A percentile compares a stretch with the other conserved stretches of the same genome.
These are phyloP conservation scores for Callinectes sapidus DNA, from an alignment of 2,888 invertebrate species.

Conservation along the genomic window DNA sequence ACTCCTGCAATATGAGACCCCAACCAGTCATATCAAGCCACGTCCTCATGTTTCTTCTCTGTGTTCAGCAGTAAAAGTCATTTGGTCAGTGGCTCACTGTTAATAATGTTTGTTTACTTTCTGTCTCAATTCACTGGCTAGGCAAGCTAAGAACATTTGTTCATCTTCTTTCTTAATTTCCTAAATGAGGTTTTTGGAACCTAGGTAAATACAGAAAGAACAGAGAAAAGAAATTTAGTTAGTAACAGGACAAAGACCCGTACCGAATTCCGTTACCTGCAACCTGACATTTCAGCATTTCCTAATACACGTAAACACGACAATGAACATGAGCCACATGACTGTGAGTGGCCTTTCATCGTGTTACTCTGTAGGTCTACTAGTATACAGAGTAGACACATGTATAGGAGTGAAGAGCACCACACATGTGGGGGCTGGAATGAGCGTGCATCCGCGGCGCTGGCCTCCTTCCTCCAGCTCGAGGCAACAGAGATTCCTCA, in stretches of 20 bases:
- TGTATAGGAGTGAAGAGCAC: background rate
- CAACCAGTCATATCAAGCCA: background rate
- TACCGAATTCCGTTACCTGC: background rate
- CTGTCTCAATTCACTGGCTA: background rate
- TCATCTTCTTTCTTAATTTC: background rate
- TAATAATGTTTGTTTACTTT: background rate
- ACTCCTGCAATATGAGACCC: background rate
- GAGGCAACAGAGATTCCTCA: background rate
- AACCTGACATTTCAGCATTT: background rate
- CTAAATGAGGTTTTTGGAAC: background rate
- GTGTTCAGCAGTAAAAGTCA: background rate
- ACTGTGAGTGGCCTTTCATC: background rate
- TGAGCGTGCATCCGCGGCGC: background rate
- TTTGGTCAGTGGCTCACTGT: background rate
- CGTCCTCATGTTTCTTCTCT: background rate
- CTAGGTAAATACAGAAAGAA: background rate
- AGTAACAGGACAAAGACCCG: background rate
- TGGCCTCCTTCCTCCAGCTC: slow-evolving; percentile 19
- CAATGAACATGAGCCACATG: background rate
- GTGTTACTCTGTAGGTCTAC: background rate
- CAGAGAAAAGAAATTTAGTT: background rate
- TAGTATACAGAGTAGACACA: background rate
- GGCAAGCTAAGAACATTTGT: background rate
- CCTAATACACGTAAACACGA: background rate
- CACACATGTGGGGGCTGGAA: background rate